Evolutionary conservation across 2,113 vertebrate genomes (phyloP).

Genomic region (Hirundichthys speculiger): DNA sequence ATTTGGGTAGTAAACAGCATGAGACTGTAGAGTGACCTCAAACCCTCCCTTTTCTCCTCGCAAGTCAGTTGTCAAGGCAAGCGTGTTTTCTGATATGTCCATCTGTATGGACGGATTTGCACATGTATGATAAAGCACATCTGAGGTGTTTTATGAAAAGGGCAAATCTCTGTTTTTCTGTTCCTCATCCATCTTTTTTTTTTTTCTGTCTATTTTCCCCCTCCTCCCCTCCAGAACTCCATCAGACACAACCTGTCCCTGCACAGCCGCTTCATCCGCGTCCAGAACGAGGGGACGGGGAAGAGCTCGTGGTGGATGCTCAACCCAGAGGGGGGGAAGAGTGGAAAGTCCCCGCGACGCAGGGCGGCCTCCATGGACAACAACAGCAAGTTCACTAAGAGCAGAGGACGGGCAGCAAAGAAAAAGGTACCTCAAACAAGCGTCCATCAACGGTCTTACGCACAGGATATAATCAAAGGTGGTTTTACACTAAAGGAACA

Average conservation of each 20-base stretch:
- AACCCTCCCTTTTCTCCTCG: constrained; percentile 30
- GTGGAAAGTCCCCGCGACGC: constrained; percentile 94
- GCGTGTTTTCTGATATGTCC: constrained; percentile 50
- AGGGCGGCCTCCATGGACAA: constrained; percentile 97
- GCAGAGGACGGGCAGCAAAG: constrained; percentile 95
- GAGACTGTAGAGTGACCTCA: constrained; percentile 54
- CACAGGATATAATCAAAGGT: too few species aligned
- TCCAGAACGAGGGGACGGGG: constrained; percentile 98
- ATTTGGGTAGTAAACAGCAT: constrained; percentile 37
- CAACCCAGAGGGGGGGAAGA: constrained; percentile 97
- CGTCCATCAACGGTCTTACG: neutral
- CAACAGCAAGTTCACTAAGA: constrained; percentile 98
- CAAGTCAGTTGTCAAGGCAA: constrained; percentile 34
- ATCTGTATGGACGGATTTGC: constrained; percentile 75
- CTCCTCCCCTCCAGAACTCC: constrained; percentile 89
- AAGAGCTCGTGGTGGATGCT: constrained; percentile 99
- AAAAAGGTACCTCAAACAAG: constrained; percentile 84
- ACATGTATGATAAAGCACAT: constrained; percentile 51
- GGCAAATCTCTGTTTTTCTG: constrained; percentile 51
- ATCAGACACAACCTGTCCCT: constrained; percentile 97
- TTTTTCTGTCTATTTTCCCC: constrained; percentile 58
- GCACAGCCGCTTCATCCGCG: constrained; percentile 96
- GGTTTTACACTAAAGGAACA: too few species aligned
- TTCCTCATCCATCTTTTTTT: constrained; percentile 24
- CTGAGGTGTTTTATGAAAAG: constrained; percentile 61